Evolutionary conservation across 2,888 invertebrate species (phyloP).

Genomic region (Ectobius pallidus): DNA sequence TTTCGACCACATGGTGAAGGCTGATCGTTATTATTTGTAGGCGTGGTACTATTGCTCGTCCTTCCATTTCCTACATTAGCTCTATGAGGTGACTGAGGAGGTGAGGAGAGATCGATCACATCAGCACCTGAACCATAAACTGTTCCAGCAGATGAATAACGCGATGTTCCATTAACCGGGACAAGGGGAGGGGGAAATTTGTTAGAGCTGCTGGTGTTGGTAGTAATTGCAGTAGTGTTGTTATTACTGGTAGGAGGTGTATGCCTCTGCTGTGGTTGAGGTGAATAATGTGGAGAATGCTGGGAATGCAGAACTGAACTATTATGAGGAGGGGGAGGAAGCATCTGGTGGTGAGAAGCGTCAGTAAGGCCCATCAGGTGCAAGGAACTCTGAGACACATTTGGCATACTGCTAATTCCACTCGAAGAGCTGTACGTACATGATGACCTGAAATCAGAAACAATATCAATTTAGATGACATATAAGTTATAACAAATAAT

Average conservation of each 20-base stretch:
- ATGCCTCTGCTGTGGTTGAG: slow-evolving; percentile 38
- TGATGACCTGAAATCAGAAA: slow-evolving; percentile 53
- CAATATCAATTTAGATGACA: neutral
- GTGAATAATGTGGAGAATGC: slow-evolving; percentile 35
- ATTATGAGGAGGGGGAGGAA: slow-evolving; percentile 40
- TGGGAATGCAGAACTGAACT: slow-evolving; percentile 25
- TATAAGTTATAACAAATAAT: too few species aligned
- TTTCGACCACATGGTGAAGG: slow-evolving; percentile 54
- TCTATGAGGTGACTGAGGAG: slow-evolving; percentile 54
- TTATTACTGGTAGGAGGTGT: slow-evolving; percentile 34
- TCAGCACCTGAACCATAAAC: slow-evolving; percentile 52
- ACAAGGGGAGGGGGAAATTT: slow-evolving; percentile 59
- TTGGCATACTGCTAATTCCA: slow-evolving; percentile 36
- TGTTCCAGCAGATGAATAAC: slow-evolving; percentile 23
- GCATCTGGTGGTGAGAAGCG: slow-evolving; percentile 42
- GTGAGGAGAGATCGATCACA: slow-evolving; percentile 60
- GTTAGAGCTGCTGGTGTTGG: slow-evolving; percentile 22
- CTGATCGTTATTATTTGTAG: slow-evolving; percentile 9
- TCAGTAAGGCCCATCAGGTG: slow-evolving; percentile 37
- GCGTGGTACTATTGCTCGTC: slow-evolving; percentile 22
- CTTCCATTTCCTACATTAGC: slow-evolving; percentile 37
- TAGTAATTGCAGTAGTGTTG: slow-evolving; percentile 2
- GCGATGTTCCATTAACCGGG: slow-evolving; percentile 56
- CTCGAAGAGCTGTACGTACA: slow-evolving; percentile 52
- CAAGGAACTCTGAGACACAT: slow-evolving; percentile 39